Percentiles rank a stretch among this genome's conserved stretches.
Evolutionary conservation across 2,888 invertebrate species (phyloP).

Genomic region (Eumerus sabulonum): DNA sequence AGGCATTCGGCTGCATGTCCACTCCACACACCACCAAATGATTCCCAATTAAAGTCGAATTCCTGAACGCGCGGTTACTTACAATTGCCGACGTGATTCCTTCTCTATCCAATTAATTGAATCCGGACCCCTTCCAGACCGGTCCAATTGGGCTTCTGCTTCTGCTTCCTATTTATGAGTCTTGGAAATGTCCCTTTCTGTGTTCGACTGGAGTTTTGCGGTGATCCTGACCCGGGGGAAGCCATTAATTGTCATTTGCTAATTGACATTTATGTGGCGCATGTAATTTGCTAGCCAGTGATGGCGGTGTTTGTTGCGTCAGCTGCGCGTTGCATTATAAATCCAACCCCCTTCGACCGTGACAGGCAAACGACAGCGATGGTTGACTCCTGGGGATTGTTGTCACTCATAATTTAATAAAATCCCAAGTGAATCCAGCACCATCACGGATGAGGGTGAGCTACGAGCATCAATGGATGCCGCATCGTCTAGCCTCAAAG

Average conservation of each 20-base stretch:
- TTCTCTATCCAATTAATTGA: conserved; percentile 48
- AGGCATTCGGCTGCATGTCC: conserved; percentile 42
- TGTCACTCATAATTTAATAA: conserved; percentile 62
- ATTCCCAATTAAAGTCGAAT: conserved; percentile 56
- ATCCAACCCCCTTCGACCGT: conserved; percentile 11
- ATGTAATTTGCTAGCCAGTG: conserved; percentile 29
- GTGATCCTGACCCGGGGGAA: conserved; percentile 25
- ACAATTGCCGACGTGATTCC: conserved; percentile 40
- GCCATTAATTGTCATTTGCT: conserved; percentile 68
- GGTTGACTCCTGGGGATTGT: conserved; percentile 55
- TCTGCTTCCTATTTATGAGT: conserved; percentile 35
- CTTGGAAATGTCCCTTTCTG: too few relatives aligned
- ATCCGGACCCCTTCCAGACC: conserved; percentile 3
- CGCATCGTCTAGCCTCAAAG: too few relatives aligned
- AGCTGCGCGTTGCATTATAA: background rate
- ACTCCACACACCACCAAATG: conserved; percentile 36
- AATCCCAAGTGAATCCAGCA: conserved; percentile 48
- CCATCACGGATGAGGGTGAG: background rate
- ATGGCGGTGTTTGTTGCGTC: background rate
- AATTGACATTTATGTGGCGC: conserved; percentile 67
- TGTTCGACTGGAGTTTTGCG: conserved; percentile 3
- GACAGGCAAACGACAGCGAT: conserved; percentile 32
- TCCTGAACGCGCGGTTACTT: conserved; percentile 19
- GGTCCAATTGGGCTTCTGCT: background rate
- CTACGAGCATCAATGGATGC: too few relatives aligned